Conservation (phyloP, 2,888 invertebrate species). For the Melieria crassipennis region DNA sequence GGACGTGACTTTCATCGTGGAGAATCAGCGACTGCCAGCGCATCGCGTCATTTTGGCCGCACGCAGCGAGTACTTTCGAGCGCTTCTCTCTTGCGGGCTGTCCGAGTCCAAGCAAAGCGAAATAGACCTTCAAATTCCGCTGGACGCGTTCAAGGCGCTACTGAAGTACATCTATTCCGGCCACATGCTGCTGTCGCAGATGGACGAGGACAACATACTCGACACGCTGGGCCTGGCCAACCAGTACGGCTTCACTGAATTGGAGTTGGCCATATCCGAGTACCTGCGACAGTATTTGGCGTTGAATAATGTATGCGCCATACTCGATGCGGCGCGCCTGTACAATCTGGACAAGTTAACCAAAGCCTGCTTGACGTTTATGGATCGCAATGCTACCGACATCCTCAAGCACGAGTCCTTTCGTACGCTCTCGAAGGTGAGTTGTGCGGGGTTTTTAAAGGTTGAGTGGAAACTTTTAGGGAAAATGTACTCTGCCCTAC, state of each 20-base stretch:
- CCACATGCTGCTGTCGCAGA: slow-evolving; percentile 74
- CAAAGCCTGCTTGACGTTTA: slow-evolving; percentile 87
- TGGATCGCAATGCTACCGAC: slow-evolving; percentile 89
- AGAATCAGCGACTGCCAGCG: slow-evolving; percentile 69
- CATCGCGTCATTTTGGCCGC: slow-evolving; percentile 86
- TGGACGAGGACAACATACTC: slow-evolving; percentile 76
- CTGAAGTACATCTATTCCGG: slow-evolving; percentile 96
- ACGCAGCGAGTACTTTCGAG: slow-evolving; percentile 95
- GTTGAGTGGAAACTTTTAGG: too few species aligned
- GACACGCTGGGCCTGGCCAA: slow-evolving; percentile 88
- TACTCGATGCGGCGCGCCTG: slow-evolving; percentile 87
- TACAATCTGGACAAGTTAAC: slow-evolving; percentile 75
- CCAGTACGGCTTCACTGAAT: slow-evolving; percentile 92
- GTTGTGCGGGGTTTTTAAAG: neutral
- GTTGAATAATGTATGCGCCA: slow-evolving; percentile 90
- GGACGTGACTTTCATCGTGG: slow-evolving; percentile 89
- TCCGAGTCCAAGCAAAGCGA: slow-evolving; percentile 80
- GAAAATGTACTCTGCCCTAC: too few species aligned
- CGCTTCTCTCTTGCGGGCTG: slow-evolving; percentile 81
- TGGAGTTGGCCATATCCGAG: slow-evolving; percentile 92
- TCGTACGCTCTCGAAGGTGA: slow-evolving; percentile 79
- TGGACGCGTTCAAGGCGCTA: slow-evolving; percentile 87
- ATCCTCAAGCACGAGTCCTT: slow-evolving; percentile 88
- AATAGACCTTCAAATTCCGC: slow-evolving; percentile 84
- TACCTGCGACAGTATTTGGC: slow-evolving; percentile 90